Evolutionary conservation across 2,797 vertebrate species (phyloP).

Genomic region (Eulemur albifrons): DNA sequence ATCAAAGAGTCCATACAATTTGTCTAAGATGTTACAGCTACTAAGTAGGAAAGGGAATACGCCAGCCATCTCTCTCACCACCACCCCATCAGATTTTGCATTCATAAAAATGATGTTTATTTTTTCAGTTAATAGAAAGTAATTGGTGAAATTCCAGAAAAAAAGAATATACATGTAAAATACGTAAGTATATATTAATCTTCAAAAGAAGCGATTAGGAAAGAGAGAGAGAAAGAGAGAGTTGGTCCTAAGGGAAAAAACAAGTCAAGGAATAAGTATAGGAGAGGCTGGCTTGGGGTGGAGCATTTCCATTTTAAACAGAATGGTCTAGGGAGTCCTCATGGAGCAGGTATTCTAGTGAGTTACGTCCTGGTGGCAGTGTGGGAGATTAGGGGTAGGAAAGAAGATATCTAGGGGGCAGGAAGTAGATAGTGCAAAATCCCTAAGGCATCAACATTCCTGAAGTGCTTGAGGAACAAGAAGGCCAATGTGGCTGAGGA

Average conservation of each 20-base stretch:
- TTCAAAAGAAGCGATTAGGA: background rate
- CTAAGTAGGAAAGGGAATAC: background rate
- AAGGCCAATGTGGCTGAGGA: background rate
- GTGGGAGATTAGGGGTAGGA: no score
- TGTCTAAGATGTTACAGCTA: background rate
- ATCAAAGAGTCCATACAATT: background rate
- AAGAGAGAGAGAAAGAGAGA: background rate
- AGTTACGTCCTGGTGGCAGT: background rate
- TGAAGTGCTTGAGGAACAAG: background rate
- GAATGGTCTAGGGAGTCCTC: background rate
- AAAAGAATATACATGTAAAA: background rate
- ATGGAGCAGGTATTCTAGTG: background rate
- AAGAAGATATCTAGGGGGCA: background rate
- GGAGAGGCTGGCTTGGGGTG: background rate
- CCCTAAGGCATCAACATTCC: background rate
- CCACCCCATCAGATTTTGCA: background rate
- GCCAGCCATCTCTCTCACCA: background rate
- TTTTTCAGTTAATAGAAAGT: background rate
- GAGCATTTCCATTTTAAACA: background rate
- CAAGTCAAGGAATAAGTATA: background rate
- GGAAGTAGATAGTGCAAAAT: background rate
- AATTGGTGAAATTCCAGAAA: background rate
- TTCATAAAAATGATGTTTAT: background rate
- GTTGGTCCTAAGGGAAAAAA: background rate
- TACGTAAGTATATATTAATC: background rate